Conservation (phyloP, 2,113 vertebrate species). For the Callaeas wilsoni region DNA sequence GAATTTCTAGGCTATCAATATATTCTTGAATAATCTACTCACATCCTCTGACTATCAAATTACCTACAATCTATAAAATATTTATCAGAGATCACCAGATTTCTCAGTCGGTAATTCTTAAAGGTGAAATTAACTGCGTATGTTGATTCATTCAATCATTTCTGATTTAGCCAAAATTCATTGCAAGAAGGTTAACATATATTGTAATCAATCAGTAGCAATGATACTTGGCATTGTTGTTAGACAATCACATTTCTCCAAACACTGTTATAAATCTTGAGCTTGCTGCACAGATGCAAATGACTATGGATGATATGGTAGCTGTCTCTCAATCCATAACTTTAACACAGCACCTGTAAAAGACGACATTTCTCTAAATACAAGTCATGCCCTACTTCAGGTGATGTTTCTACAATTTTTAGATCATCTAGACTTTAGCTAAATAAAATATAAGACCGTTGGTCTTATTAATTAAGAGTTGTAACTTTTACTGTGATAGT, state of each 20-base stretch:
- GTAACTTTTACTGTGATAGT: background rate
- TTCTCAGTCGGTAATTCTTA: background rate
- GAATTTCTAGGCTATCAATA: background rate
- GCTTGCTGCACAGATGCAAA: background rate
- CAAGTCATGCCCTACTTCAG: background rate
- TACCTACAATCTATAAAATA: background rate
- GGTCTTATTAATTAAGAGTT: background rate
- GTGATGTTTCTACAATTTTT: background rate
- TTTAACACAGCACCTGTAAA: background rate
- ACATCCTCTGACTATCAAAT: constrained; percentile 12
- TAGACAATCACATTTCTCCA: background rate
- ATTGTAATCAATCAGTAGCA: background rate
- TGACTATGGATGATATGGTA: background rate
- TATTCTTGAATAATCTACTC: background rate
- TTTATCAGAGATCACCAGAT: background rate
- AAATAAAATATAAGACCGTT: background rate
- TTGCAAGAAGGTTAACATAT: background rate
- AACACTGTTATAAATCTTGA: background rate
- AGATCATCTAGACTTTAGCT: background rate
- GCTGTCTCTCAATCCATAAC: background rate
- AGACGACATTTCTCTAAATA: background rate
- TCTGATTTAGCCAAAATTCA: background rate
- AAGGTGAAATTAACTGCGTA: background rate
- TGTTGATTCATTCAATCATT: background rate
- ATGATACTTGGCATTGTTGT: background rate